These are phyloP conservation scores for Melipona bicolor DNA, from an alignment of 2,888 invertebrate genomes.

Conservation along the genomic window DNA sequence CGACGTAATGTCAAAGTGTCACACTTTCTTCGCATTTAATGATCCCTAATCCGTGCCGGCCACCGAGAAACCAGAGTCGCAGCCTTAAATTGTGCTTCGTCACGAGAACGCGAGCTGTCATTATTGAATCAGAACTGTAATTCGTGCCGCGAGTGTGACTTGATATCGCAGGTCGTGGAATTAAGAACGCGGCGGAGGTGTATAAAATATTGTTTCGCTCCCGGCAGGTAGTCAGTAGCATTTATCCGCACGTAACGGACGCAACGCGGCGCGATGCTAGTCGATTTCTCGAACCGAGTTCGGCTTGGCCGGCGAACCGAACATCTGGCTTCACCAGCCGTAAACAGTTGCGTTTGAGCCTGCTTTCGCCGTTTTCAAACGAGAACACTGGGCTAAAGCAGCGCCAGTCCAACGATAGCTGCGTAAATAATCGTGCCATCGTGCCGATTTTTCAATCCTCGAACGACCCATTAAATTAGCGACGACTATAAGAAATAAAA, in stretches of 20 bases:
- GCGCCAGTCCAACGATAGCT: slow-evolving; percentile 13
- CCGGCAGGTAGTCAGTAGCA: neutral
- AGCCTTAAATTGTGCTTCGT: neutral
- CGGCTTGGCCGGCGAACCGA: slow-evolving; percentile 39
- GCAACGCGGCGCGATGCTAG: slow-evolving; percentile 49
- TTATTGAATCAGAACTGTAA: neutral
- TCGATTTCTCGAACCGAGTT: slow-evolving; percentile 56
- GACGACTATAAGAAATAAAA: no score
- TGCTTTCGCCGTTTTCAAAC: slow-evolving; percentile 23
- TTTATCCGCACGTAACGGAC: slow-evolving; percentile 6
- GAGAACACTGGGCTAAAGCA: slow-evolving; percentile 43
- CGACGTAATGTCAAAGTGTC: neutral
- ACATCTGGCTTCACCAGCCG: slow-evolving; percentile 59
- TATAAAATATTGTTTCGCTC: neutral
- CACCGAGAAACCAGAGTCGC: neutral
- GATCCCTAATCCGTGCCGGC: neutral
- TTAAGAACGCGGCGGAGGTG: neutral
- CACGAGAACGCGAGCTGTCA: neutral
- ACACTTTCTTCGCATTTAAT: neutral
- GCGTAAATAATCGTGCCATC: slow-evolving; percentile 39
- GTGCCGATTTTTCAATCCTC: slow-evolving; percentile 3
- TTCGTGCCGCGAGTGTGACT: neutral
- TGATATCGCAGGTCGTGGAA: neutral
- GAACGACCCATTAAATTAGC: neutral
- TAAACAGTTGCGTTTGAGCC: slow-evolving; percentile 55